Conservation (phyloP, 2,888 invertebrate species). For the Dynastes grantii region DNA sequence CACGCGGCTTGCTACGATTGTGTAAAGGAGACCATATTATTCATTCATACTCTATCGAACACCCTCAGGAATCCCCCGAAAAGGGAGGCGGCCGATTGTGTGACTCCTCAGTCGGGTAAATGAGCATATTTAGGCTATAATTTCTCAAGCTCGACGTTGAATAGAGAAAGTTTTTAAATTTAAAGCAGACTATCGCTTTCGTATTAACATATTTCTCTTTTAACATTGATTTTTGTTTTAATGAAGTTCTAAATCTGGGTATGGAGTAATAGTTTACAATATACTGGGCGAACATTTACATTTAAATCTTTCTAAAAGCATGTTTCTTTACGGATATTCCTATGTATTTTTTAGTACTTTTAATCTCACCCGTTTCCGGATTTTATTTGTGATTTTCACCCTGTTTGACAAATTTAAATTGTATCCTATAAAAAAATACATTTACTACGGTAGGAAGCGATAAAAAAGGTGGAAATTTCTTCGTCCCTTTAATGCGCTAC, state of each 20-base stretch:
- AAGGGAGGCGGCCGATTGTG: constrained; percentile 10
- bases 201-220: constrained; percentile 3
- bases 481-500: constrained; percentile 7
- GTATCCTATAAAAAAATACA: not conserved
- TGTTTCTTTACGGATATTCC: too few species aligned
- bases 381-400: not conserved
- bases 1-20: not conserved
- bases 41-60: constrained; percentile 43
- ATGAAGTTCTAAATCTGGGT: not conserved
- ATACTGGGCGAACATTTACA: not conserved
- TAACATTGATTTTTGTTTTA: not conserved
- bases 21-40: constrained; percentile 28
- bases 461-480: constrained; percentile 26
- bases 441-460: not conserved
- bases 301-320: too few species aligned
- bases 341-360: constrained; percentile 4
- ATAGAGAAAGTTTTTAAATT: constrained; percentile 40
- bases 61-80: not conserved
- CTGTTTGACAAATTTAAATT: constrained; percentile 19
- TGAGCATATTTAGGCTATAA: constrained; percentile 41
- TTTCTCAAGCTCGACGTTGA: constrained; percentile 5
- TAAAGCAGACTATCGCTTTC: constrained; percentile 12
- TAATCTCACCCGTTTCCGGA: not conserved
- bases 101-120: constrained; percentile 24
- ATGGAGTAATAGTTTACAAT: not conserved